These are phyloP conservation scores for Patagioenas fasciata DNA, from an alignment of 2,113 vertebrate species.

Conservation along the genomic window DNA sequence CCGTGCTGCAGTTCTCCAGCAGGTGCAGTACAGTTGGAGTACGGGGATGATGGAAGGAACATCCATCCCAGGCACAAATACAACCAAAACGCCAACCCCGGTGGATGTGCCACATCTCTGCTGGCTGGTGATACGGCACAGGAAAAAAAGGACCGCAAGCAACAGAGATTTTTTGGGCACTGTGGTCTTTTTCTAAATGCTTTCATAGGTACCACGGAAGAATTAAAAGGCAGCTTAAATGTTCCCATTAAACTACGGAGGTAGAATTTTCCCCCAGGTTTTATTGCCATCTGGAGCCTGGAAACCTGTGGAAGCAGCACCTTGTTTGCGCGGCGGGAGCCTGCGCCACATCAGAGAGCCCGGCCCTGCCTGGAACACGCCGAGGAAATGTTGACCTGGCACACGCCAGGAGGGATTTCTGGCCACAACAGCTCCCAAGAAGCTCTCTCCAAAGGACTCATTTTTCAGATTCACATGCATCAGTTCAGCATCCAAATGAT, in stretches of 20 bases:
- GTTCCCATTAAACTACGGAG: background rate
- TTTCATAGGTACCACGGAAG: background rate
- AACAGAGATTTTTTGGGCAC: background rate
- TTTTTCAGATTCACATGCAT: background rate
- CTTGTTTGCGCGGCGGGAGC: background rate
- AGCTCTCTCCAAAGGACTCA: background rate
- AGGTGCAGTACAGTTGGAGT: background rate
- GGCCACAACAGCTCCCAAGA: background rate
- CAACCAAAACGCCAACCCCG: background rate
- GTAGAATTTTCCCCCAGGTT: background rate
- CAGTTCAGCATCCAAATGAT: background rate
- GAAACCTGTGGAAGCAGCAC: background rate
- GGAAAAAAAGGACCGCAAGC: accelerated
- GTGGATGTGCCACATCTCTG: background rate
- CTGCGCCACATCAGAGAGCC: constrained; percentile 17
- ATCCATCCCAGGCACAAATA: background rate
- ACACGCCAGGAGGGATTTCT: constrained; percentile 12
- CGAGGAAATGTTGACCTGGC: constrained; percentile 36
- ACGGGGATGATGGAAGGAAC: background rate
- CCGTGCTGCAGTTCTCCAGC: background rate
- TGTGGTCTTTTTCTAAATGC: background rate
- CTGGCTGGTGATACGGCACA: background rate
- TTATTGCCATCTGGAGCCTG: constrained; percentile 33
- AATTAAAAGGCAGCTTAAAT: background rate
- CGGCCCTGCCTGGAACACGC: background rate